Conservation (phyloP, 2,113 vertebrate species). For the Anolis sagrei region DNA sequence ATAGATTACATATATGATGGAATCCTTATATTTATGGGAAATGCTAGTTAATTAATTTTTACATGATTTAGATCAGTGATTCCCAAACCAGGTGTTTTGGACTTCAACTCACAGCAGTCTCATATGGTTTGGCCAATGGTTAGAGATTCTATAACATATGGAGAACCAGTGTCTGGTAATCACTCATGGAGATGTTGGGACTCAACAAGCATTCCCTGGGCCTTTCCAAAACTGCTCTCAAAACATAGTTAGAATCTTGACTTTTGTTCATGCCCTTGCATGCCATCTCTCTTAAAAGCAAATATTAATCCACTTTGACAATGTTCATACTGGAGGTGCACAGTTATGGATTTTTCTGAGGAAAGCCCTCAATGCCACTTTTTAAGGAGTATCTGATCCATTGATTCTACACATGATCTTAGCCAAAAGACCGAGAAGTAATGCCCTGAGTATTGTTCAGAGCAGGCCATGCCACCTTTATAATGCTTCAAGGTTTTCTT, state of each 20-base stretch:
- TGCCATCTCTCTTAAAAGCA: constrained; percentile 61
- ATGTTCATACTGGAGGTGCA: constrained; percentile 45
- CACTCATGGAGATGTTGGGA: rapidly evolving
- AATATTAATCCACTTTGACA: constrained; percentile 74
- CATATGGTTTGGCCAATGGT: too few relatives aligned
- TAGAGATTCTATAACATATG: too few relatives aligned
- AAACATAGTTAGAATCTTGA: neutral
- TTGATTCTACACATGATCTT: too few relatives aligned
- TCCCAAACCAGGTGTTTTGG: too few relatives aligned
- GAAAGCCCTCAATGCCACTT: constrained; percentile 72
- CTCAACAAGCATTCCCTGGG: neutral
- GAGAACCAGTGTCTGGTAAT: too few relatives aligned
- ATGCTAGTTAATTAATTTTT: neutral
- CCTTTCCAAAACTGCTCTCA: constrained; percentile 31
- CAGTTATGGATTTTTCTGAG: constrained; percentile 74
- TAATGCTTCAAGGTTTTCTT: constrained; percentile 61
- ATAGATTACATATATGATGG: too few relatives aligned
- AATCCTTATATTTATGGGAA: neutral
- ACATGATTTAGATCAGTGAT: too few relatives aligned
- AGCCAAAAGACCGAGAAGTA: too few relatives aligned
- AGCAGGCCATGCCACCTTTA: constrained; percentile 60
- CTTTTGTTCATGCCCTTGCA: constrained; percentile 64
- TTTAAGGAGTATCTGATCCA: constrained; percentile 73
- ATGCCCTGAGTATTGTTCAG: constrained; percentile 66
- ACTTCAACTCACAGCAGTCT: too few relatives aligned